Base-by-base conservation (phyloP, 1,140 invertebrate genomes). In the Tetramorium parvispinum region DNA sequence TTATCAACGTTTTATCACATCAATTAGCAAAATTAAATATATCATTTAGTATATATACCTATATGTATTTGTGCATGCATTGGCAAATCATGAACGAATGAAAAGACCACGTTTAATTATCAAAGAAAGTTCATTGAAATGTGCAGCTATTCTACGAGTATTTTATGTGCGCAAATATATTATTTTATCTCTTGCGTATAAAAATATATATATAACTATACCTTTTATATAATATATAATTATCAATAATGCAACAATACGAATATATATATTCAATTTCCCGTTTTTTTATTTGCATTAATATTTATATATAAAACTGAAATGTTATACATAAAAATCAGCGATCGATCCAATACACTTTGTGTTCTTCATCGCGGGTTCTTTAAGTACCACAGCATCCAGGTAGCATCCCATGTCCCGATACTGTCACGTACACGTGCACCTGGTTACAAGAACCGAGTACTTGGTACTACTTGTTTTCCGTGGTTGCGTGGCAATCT, bases 401-500 rank as follows among this genome's bases (percentile, higher is more conserved):
- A 7, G 21, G 24, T 82, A 68, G 32, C 49, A 68, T 61, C 55
- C 59, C 3, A 24, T 55, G 6, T 27, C n/a, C 1, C 46, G 21
- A 13, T 21, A 77, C n/a, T 83, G 65, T 85, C 75, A 76, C 59
- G 71, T 66, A 21, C 27, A 68, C 10, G 43, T 18, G n/a, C 49
- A 46, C n/a, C 65, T 49, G 79, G 78, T 90, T 90, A 85, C 66
- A 16, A 40, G 70, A 59, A 87, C 63, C 43, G 77, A 76, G 49
- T 51, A 76, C 81, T 53, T 53, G 51, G 51, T 53, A 53, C 18
- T 53, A 53, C 18, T 91, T 68, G 89, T 88, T 83, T 82, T 49
- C 49, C 37, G 27, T 55, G 32, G 85, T 83, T 63, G 68, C 88
- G 57, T 89, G 86, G 89, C 89, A 90, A 77, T 78, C 89, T 82